Base-by-base conservation (phyloP, 2,113 vertebrate genomes). In the Microtus oregoni region DNA sequence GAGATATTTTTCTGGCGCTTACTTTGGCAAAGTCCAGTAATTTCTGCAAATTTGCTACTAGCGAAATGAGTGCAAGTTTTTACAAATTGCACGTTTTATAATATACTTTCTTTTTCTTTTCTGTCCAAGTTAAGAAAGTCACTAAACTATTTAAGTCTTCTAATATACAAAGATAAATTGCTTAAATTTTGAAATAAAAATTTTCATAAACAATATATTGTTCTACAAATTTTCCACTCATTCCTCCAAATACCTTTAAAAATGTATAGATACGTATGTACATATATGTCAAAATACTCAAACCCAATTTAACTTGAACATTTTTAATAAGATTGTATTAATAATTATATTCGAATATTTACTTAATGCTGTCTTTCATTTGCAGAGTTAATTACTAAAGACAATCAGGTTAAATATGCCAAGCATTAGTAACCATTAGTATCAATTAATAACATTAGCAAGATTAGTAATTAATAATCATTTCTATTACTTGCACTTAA, bases 11-110 rank as follows among this genome's bases (percentile, higher is more conserved):
- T 41, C 58, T 58, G 32, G 5, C 11, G 22, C 68, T 92, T 92
- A 50, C 75, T 92, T 95, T 94, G 88, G 73, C 10, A 91, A 89
- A 95, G 65, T 90, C 89, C 58, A 70, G 13, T 87, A 44, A 93
- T 96, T 86, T 93, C 28, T 93, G 19, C 8, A 86, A 82, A 81
- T 63, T 89, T 89, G 38, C 32, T n/a, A 86, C 91, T 77, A 76
- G 41, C 41, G 81, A 76, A 87, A 22, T 77, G 28, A 92, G 1
- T n/a, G 4, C 9, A 89, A 61, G 9, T 8, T 38, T 61, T 58
- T 86, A 28, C 50, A 79, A 75, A 86, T 2, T 73, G 7, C 4
- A 55, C 8, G 7, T 52, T 86, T 86, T 30, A 65, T 85, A 41
- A 44, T 44, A 63, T 65, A 11, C 4, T 85, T 93, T 63, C 52